Base-by-base conservation (phyloP, 1,140 invertebrate genomes). In the Elymnias hypermnestra region DNA sequence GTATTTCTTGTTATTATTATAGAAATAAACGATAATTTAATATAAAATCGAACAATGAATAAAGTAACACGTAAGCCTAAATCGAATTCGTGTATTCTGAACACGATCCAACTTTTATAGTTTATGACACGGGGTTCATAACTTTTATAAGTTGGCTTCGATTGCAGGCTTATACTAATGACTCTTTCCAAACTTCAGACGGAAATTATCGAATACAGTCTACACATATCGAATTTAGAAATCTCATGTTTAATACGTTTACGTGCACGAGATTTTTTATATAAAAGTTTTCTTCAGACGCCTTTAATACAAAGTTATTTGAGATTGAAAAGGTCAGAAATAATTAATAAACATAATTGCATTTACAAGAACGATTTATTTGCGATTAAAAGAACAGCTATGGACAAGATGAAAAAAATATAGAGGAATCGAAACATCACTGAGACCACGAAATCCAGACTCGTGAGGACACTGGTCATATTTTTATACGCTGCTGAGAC, bases 151-250 rank as follows among this genome's bases (percentile, higher is more conserved):
- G 39, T 59, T 52, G 25, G 48, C 47, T 48, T 55, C 57, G 52
- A 57, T 57, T 57, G 50, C 50, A 53, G 44, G 50, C 55, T 57
- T 57, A 53, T 31, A 48, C 57, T 59, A 59, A 59, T 59, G 57
- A 59, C 48, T 52, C 47, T 60, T 60, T 52, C 22, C 28, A 37
- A 60, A 60, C 28, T 59, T 42, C 25, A 21, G n/a, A 52, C 35
- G 33, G 44, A 56, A 60, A 52, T 56, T 60, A 49, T 56, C 48
- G 53, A 48, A 43, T 42, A 28, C 33, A 14, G 18, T 41, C 39
- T 42, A 23, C 38, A 12, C 6, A 45, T 18, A 19, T 45, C 14
- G 12, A 14, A 25, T 23, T 35, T 23, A 14, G 40, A 1, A 33
- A 29, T 29, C 4, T 29, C 8, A 8, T 26, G 0, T 26, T 8